Base-by-base conservation (phyloP, 2,888 invertebrate genomes). In the Chymomyza fuscimana region DNA sequence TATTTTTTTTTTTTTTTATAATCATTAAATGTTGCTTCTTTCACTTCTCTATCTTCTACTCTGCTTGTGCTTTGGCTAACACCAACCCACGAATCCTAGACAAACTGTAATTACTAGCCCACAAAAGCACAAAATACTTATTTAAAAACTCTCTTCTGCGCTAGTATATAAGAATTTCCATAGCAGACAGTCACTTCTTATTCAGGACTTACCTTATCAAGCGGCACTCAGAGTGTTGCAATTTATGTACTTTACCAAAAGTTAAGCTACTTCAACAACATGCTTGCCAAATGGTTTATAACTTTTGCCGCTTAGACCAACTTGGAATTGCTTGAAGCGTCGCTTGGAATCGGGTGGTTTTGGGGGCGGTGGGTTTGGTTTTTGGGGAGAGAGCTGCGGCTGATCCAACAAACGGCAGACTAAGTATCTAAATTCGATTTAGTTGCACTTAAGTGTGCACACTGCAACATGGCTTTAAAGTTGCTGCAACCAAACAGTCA, bases 341-440 rank as follows among this genome's bases (percentile, higher is more conserved):
- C 2, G 9, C 2, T 78, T 84, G 86, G 12, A 2, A 12, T 52
- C n/a, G n/a, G 52, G 1, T 16, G 52, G 19, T 10, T 6, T n/a
- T 4, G 40, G 15, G 22, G 7, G 25, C 7, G 32, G 5, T 25
- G 65, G 66, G 12, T 12, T 1, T 36, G 56, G 32, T 40, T 59
- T 32, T 40, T 60, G 62, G 63, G 50, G 51, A 32, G 56, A 61
- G 12, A 10, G 5, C 12, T 40, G 63, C 62, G 65, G 69, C 72
- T 67, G 74, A 46, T 46, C 72, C 67, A 29, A 67, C 65, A 63
- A 80, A 67, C 74, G 73, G 61, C 73, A 46, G 12, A 73, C 81
- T 79, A 87, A 85, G 83, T 79, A 74, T 74, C 81, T 73, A 82
- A 87, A 84, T 84, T 84, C 83, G 86, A 87, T 84, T 84, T 87